phyloP scores from a whole-genome alignment of 2,113 vertebrate genomes.

The Smithornis capensis region DNA sequence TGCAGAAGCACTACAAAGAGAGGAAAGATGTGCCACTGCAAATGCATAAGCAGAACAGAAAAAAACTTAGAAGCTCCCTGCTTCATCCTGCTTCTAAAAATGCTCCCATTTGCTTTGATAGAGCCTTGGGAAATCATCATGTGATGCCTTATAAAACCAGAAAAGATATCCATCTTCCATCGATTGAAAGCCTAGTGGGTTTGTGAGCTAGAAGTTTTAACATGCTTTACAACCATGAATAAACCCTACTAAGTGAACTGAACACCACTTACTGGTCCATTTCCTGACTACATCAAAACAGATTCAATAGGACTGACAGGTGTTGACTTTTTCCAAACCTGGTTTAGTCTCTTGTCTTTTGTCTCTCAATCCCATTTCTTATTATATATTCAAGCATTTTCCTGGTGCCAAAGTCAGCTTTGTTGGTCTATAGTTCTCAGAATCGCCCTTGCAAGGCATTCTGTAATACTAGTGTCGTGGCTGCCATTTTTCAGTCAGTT shows the following conservation, averaged over 20 bases:
- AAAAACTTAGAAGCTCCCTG: background rate
- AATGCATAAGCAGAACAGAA: background rate
- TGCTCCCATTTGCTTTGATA: background rate
- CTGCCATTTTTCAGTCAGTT: background rate
- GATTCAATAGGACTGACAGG: background rate
- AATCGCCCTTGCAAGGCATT: background rate
- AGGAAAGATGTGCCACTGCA: background rate
- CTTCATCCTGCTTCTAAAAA: background rate
- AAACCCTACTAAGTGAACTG: background rate
- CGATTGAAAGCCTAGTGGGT: background rate
- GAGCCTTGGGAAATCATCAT: background rate
- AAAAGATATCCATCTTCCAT: background rate
- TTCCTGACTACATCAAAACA: background rate
- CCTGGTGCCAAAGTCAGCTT: background rate
- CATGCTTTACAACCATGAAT: background rate
- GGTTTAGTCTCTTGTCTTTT: accelerated
- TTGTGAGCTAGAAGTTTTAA: background rate
- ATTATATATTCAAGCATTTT: background rate
- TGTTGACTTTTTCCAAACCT: background rate
- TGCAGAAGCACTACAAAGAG: background rate
- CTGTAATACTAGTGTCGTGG: background rate
- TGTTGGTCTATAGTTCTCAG: background rate
- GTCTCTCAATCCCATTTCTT: background rate
- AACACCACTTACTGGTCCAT: accelerated
- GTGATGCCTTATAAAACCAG: background rate